Evolutionary conservation across 2,888 invertebrate species (phyloP).

Genomic region (Sphaeridia pumilis): DNA sequence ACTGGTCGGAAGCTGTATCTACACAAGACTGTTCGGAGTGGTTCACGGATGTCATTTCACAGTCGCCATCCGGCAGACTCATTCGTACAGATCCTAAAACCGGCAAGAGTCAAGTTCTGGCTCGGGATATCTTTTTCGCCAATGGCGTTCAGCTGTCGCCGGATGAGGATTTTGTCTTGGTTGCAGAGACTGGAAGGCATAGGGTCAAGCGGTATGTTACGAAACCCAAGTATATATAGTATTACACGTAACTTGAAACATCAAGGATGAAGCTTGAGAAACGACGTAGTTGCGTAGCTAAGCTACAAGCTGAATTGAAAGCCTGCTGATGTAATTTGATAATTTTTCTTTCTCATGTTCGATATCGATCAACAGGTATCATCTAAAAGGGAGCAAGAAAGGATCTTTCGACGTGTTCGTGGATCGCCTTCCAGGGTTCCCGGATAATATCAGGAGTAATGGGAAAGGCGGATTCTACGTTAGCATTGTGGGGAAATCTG

Average conservation of each 20-base stretch:
- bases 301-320: neutral
- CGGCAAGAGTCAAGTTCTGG: slow-evolving; percentile 60
- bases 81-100: slow-evolving; percentile 66
- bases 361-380: too few relatives aligned
- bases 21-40: slow-evolving; percentile 50
- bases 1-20: slow-evolving; percentile 76
- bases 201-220: slow-evolving; percentile 58
- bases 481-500: slow-evolving; percentile 47
- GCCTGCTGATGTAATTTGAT: neutral
- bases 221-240: slow-evolving; percentile 28
- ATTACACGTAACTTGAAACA: neutral
- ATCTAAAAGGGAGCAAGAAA: slow-evolving; percentile 65
- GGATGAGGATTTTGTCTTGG: slow-evolving; percentile 67
- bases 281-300: too few relatives aligned
- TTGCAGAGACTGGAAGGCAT: slow-evolving; percentile 56
- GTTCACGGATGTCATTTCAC: slow-evolving; percentile 40
- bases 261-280: neutral
- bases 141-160: slow-evolving; percentile 76
- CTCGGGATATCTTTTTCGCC: slow-evolving; percentile 67
- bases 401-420: slow-evolving; percentile 69
- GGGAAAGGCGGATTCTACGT: slow-evolving; percentile 58
- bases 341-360: neutral
- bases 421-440: slow-evolving; percentile 63
- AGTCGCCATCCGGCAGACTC: slow-evolving; percentile 47
- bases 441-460: slow-evolving; percentile 52